Evolutionary conservation across 2,113 vertebrate species (phyloP), one percentile per base, ranked within the genome.

Genomic region (Dermatemys mawii): DNA sequence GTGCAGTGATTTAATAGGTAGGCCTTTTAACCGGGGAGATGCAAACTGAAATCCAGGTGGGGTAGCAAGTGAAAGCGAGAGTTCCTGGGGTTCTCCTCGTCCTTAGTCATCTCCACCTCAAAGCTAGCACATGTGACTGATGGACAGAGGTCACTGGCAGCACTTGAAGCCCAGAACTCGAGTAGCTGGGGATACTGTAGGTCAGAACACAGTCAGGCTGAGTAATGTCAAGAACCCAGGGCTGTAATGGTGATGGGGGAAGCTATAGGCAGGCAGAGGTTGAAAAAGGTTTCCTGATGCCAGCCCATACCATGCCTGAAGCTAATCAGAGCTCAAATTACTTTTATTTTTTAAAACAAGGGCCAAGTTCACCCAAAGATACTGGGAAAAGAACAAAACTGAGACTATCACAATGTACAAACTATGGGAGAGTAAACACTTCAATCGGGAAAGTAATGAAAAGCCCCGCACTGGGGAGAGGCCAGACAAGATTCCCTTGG

Each of bases 401-500:
- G 73, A 88, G 95, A 93, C 84, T 94, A 89, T 88, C 91, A 94
- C 81, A 82, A 17, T 90, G 86, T 26, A 75, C 4, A 67, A 96
- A 83, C 93, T 89, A 86, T 17, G 87, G 95, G 91, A 94, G 81
- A 96, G 93, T 90, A 95, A 96, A 96, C 94, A 94, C 93, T 94
- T 90, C 94, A 93, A 83, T 85, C 60, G 29, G 67, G 91, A 95
- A 97, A 95, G 94, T 94, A 96, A 96, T 97, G 93, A 97, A 93
- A 97, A 94, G 93, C 78, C 96, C 93, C 97, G 91, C 86, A 95
- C 95, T 93, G 95, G 93, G 95, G 90, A 96, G 78, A 94, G 90
- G 89, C 93, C 81, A 96, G 93, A 97, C 88, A 94, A 96, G 49
- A 90, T 87, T 94, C 83, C 46, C 48, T 53, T n/a, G 87, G 94